Evolutionary conservation across 2,797 vertebrate genomes (phyloP).

Genomic region (Sebastes steindachneri): DNA sequence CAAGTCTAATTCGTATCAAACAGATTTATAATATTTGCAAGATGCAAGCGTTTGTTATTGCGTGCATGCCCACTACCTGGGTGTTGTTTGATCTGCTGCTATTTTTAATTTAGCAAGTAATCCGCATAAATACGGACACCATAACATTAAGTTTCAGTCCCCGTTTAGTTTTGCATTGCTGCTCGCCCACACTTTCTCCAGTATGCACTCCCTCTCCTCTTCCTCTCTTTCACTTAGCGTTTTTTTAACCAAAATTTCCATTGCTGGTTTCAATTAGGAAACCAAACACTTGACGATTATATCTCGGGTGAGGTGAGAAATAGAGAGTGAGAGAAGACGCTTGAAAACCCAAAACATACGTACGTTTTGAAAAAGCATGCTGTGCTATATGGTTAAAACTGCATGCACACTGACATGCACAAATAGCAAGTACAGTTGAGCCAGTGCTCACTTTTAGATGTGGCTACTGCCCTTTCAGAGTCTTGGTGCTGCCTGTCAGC

Average conservation of each 20-base stretch:
- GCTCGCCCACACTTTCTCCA: constrained; percentile 46
- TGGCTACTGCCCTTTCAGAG: background rate
- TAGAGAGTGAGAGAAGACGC: background rate
- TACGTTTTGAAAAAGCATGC: background rate
- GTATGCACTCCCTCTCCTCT: background rate
- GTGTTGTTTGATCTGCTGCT: constrained; percentile 1
- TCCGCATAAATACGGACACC: background rate
- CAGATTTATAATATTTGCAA: background rate
- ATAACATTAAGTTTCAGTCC: constrained; percentile 16
- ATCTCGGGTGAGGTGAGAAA: constrained; percentile 2
- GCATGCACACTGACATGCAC: background rate
- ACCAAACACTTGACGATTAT: background rate
- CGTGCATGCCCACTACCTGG: background rate
- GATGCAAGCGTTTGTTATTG: background rate
- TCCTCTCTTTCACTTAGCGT: background rate
- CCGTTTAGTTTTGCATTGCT: constrained; percentile 10
- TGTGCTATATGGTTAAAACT: background rate
- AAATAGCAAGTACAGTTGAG: background rate
- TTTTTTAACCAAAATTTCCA: constrained; percentile 50
- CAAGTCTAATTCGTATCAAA: background rate
- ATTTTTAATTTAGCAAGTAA: constrained; percentile 24
- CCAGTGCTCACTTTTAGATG: background rate
- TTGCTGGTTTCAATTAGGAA: constrained; percentile 24
- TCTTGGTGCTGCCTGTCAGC: background rate
- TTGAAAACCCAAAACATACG: background rate